Evolutionary conservation across 2,888 invertebrate species (phyloP).

Genomic region (Cactoblastis cactorum): DNA sequence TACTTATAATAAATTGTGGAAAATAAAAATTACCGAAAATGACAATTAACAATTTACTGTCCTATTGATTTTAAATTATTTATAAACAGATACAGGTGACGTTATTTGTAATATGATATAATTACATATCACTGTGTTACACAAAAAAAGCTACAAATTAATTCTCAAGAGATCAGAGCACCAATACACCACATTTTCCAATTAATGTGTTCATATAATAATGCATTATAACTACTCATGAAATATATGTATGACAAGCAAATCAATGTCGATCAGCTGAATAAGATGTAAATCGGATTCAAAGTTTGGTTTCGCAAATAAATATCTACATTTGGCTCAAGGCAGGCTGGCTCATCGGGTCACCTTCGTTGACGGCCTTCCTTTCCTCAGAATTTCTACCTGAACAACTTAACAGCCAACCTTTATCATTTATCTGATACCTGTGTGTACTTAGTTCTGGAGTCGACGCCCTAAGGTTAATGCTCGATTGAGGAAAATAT

Average conservation of each 20-base stretch:
- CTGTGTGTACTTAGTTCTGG: not conserved
- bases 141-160: too few species aligned
- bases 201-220: not conserved
- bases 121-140: too few species aligned
- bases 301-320: constrained; percentile 39
- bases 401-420: constrained; percentile 19
- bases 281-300: constrained; percentile 21
- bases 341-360: constrained; percentile 55
- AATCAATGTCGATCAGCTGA: constrained; percentile 17
- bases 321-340: constrained; percentile 60
- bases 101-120: too few species aligned
- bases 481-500: not conserved
- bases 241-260: constrained; percentile 11
- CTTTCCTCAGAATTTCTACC: constrained; percentile 61
- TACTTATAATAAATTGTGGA: too few species aligned
- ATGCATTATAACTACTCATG: not conserved
- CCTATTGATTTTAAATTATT: too few species aligned
- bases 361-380: constrained; percentile 63
- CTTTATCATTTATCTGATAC: not conserved
- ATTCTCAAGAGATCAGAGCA: too few species aligned
- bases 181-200: not conserved
- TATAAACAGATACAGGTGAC: too few species aligned
- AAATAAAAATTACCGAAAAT: too few species aligned
- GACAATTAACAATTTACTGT: too few species aligned
- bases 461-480: constrained; percentile 6